A percentile compares a stretch with the other conserved stretches of the same genome.
Evolutionary conservation across 2,797 vertebrate species (phyloP).

Genomic region (Hoplostethus mediterraneus): DNA sequence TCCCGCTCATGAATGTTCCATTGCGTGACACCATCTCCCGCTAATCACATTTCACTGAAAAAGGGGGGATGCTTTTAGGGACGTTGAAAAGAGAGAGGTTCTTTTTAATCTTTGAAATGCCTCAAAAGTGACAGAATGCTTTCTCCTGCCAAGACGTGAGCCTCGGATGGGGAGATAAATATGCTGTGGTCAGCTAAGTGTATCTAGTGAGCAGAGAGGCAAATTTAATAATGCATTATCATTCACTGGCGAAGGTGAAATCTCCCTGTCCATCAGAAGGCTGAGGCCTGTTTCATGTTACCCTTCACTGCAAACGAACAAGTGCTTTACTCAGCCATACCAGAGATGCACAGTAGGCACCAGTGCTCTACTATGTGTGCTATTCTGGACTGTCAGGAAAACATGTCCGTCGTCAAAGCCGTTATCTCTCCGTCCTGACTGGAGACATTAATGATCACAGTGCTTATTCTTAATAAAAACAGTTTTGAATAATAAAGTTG

Average conservation of each 20-base stretch:
- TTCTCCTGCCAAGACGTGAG: slow-evolving; percentile 99
- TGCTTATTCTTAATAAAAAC: slow-evolving; percentile 60
- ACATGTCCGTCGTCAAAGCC: slow-evolving; percentile 72
- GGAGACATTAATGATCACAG: slow-evolving; percentile 68
- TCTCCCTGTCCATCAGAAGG: slow-evolving; percentile 96
- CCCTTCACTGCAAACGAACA: slow-evolving; percentile 86
- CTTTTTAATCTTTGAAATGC: slow-evolving; percentile 99
- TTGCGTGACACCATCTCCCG: slow-evolving; percentile 95
- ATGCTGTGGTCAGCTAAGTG: slow-evolving; percentile 99
- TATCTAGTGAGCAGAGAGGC: slow-evolving; percentile 99
- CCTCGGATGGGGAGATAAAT: slow-evolving; percentile 99
- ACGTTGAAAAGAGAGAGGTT: slow-evolving; percentile 99
- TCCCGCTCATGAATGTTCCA: slow-evolving; percentile 91
- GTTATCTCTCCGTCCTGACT: slow-evolving; percentile 66
- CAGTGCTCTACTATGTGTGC: slow-evolving; percentile 55
- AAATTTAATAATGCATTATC: slow-evolving; percentile 99
- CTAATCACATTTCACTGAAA: slow-evolving; percentile 96
- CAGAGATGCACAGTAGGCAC: slow-evolving; percentile 78
- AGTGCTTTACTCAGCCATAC: slow-evolving; percentile 84
- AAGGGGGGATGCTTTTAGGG: slow-evolving; percentile 91
- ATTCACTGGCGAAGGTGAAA: slow-evolving; percentile 99
- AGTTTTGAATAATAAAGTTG: slow-evolving; percentile 65
- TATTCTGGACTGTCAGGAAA: slow-evolving; percentile 64
- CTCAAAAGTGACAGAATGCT: slow-evolving; percentile 99
- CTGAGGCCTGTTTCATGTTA: slow-evolving; percentile 87